Evolutionary conservation across 1,140 invertebrate genomes (phyloP).

Genomic region (Habropoda laboriosa): DNA sequence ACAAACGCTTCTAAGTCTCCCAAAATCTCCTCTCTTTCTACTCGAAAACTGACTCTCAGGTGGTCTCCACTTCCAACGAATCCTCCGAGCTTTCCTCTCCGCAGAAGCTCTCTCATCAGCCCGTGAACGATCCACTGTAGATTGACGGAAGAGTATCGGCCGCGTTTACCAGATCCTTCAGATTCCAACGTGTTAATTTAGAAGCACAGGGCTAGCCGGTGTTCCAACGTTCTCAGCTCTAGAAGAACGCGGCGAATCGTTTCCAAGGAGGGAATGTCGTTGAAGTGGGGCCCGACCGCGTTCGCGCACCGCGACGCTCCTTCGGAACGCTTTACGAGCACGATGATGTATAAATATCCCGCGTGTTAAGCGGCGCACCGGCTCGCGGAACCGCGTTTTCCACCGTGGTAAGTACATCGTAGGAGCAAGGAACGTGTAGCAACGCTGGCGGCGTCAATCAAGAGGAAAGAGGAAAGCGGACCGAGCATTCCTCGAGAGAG

Average conservation of each 20-base stretch:
- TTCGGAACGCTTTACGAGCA: slow-evolving; percentile 29
- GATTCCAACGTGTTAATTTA: slow-evolving; percentile 15
- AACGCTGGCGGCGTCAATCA: slow-evolving; percentile 68
- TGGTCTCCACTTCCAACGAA: neutral
- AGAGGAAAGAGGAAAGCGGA: slow-evolving; percentile 57
- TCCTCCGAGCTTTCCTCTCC: neutral
- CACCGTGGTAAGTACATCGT: slow-evolving; percentile 40
- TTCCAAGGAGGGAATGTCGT: slow-evolving; percentile 5
- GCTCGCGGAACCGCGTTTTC: slow-evolving; percentile 27
- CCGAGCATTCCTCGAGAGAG: slow-evolving; percentile 35
- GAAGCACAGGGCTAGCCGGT: too few species aligned
- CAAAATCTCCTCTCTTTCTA: too few species aligned
- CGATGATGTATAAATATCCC: slow-evolving; percentile 44
- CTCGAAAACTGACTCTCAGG: neutral
- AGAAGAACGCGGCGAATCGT: neutral
- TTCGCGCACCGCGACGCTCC: neutral
- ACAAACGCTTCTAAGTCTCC: too few species aligned
- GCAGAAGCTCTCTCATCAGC: too few species aligned
- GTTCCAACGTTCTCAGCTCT: too few species aligned
- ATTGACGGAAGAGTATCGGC: neutral
- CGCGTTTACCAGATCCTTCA: slow-evolving; percentile 9
- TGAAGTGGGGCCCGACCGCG: neutral
- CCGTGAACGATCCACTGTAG: neutral
- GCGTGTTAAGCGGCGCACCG: slow-evolving; percentile 7
- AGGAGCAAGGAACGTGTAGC: slow-evolving; percentile 54